Evolutionary conservation across 2,888 invertebrate species (phyloP), one percentile per base, ranked within the genome.

Genomic region (Lingula anatina): DNA sequence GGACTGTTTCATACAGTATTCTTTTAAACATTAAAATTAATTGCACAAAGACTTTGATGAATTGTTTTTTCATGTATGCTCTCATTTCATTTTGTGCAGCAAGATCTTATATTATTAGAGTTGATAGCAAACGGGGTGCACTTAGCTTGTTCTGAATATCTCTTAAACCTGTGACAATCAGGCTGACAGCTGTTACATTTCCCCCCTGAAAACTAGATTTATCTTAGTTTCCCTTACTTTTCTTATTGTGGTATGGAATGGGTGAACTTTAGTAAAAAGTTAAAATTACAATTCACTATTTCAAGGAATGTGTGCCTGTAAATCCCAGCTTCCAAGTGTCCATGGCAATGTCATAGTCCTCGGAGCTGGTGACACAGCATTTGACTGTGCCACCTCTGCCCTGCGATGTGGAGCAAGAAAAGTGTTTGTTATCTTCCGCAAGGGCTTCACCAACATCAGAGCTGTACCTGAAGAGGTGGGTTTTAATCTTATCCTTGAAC

Each of bases 321-420:
- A 86, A 64, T 76, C 84, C 0, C 57, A 69, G 41, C 77, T 96
- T 38, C 96, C 96, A 0, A 76, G 81, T 41, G 74, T 97, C 5
- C 77, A 81, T 59, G 95, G 95, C 0, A 88, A 85, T 61, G 90
- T 89, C 12, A 85, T 99, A 50, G 96, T 99, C 0, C 78, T 99
- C 35, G 97, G 97, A 0, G 93, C 96, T 0, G 97, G 99, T 0
- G 99, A 99, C 75, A 99, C 99, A 0, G 99, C 99, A 0, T 97
- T 99, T 74, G 99, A 99, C 79, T 99, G 99, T 76, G 99, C 99
- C 0, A 99, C 97, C 0, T 95, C 96, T 0, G 94, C 95, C 0
- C 78, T 97, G 20, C 82, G 96, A 2, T 99, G 99, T 72, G 99
- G 97, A 0, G 97, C 97, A 0, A 83, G 81, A 26, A 84, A 89